phyloP scores from a whole-genome alignment of 2,888 invertebrate species.

The Slavum lentiscoides region DNA sequence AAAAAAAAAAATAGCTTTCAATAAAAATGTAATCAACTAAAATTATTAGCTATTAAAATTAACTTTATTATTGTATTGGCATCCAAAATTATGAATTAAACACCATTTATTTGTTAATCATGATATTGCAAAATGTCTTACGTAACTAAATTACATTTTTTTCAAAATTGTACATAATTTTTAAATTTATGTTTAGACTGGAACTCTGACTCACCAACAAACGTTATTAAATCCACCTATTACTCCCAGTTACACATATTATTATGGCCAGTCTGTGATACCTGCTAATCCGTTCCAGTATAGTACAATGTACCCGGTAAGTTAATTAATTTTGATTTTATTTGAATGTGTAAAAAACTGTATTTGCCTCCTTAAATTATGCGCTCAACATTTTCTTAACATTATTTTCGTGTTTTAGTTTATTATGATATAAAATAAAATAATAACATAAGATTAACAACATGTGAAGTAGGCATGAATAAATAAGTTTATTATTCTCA shows the following conservation, averaged over 20 bases:
- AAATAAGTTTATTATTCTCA: no score
- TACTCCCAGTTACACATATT: slow-evolving; percentile 75
- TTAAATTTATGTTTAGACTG: slow-evolving; percentile 58
- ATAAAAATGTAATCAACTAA: no score
- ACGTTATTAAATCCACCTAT: slow-evolving; percentile 67
- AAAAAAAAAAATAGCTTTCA: no score
- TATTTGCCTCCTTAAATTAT: slow-evolving; percentile 29
- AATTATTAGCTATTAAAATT: no score
- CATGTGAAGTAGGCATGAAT: no score
- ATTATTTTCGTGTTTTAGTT: not conserved
- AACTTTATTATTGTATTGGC: no score
- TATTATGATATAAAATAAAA: no score
- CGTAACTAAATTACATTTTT: not conserved
- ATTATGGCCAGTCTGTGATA: slow-evolving; percentile 70
- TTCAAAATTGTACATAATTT: not conserved
- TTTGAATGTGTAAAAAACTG: not conserved
- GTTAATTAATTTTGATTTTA: slow-evolving; percentile 55
- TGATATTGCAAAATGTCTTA: not conserved
- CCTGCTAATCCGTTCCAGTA: slow-evolving; percentile 72
- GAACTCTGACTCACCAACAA: slow-evolving; percentile 67
- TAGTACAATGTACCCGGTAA: slow-evolving; percentile 73
- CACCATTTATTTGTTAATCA: not conserved
- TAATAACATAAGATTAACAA: no score
- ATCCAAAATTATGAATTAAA: no score
- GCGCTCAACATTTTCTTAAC: not conserved